A percentile compares a stretch with the other conserved stretches of the same genome.
These are phyloP conservation scores for Chrysocyon brachyurus DNA, from an alignment of 2,797 vertebrate species.

Conservation along the genomic window DNA sequence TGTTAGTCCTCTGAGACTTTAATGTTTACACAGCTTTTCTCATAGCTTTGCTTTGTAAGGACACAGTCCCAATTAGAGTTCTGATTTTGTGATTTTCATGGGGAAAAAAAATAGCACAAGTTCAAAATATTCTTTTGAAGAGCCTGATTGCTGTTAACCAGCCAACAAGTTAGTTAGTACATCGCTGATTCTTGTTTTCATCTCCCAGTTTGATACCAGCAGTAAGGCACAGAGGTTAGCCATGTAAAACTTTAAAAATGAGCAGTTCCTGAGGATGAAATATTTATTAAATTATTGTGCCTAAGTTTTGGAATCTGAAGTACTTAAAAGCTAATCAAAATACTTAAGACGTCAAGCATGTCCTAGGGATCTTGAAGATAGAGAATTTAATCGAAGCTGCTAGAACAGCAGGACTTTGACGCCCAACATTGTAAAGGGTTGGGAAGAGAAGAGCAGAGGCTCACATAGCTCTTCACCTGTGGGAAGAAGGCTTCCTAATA, in stretches of 20 bases:
- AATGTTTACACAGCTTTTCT: constrained; percentile 90
- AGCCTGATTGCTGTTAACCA: constrained; percentile 88
- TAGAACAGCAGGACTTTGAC: constrained; percentile 85
- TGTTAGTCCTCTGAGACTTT: constrained; percentile 82
- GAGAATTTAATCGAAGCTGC: constrained; percentile 85
- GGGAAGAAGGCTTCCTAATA: constrained; percentile 87
- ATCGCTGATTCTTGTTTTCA: constrained; percentile 88
- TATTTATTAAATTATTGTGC: constrained; percentile 88
- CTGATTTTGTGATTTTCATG: constrained; percentile 85
- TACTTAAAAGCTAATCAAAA: constrained; percentile 88
- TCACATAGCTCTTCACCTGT: constrained; percentile 88
- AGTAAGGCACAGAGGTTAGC: constrained; percentile 86
- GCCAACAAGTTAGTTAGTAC: constrained; percentile 86
- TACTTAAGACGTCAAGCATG: constrained; percentile 79
- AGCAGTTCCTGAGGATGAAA: constrained; percentile 87
- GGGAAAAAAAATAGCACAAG: constrained; percentile 80
- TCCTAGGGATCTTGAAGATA: constrained; percentile 81
- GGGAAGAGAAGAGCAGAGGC: constrained; percentile 81
- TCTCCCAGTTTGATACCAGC: constrained; percentile 89
- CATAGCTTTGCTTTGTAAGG: constrained; percentile 86
- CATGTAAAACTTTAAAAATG: constrained; percentile 88
- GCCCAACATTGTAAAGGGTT: constrained; percentile 70
- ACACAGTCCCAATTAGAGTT: constrained; percentile 88
- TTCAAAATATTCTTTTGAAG: constrained; percentile 90
- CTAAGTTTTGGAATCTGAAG: constrained; percentile 84